These are phyloP conservation scores for Cololabis saira DNA, from an alignment of 2,113 vertebrate species.

Conservation along the genomic window DNA sequence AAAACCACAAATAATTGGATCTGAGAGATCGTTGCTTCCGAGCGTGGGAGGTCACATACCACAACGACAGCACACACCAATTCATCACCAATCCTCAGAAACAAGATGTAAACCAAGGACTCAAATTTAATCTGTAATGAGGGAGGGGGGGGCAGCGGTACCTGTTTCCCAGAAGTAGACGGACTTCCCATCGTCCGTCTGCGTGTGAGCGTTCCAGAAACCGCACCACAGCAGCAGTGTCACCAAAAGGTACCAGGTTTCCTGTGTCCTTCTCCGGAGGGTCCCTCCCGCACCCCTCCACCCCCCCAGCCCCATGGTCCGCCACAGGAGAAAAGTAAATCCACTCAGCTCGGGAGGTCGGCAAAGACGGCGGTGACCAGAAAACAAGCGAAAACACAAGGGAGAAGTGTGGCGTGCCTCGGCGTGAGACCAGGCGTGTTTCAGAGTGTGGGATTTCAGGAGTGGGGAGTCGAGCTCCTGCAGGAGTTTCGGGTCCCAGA, in stretches of 20 bases:
- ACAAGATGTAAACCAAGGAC: conserved; percentile 19
- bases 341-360: conserved; percentile 58
- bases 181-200: conserved; percentile 85
- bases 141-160: conserved; percentile 74
- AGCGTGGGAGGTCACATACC: conserved; percentile 35
- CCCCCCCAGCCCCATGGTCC: conserved; percentile 84
- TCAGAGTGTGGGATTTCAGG: conserved; percentile 4
- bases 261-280: conserved; percentile 58
- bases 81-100: conserved; percentile 17
- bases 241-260: conserved; percentile 71
- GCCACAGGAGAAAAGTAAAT: conserved; percentile 77
- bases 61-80: conserved; percentile 3
- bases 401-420: conserved; percentile 60
- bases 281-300: conserved; percentile 67
- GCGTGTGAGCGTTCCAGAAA: conserved; percentile 76
- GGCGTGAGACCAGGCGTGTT: conserved; percentile 35
- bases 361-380: conserved; percentile 4
- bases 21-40: not conserved
- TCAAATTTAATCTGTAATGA: conserved; percentile 44
- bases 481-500: conserved; percentile 54
- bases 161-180: conserved; percentile 97
- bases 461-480: conserved; percentile 35
- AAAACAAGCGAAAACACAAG: conserved; percentile 21
- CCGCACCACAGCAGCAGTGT: conserved; percentile 82
- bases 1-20: conserved; percentile 14